These are phyloP conservation scores for Myocastor coypus DNA, from an alignment of 2,113 vertebrate species.

Conservation along the genomic window DNA sequence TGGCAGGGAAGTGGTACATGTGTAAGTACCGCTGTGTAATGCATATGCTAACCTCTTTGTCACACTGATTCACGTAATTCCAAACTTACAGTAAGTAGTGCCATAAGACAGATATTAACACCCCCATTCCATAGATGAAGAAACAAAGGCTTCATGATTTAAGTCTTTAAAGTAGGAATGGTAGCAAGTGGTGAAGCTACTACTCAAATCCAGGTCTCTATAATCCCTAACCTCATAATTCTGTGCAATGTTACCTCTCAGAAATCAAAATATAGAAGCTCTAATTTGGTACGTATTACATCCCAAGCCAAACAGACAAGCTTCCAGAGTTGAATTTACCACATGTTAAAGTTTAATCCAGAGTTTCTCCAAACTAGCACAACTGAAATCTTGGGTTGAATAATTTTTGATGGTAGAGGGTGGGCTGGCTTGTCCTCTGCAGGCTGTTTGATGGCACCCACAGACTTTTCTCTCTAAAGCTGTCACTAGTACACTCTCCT, in stretches of 20 bases:
- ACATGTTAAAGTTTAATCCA: background rate
- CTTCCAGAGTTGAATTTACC: background rate
- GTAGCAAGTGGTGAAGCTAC: background rate
- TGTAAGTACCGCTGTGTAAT: background rate
- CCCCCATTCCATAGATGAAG: background rate
- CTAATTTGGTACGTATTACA: background rate
- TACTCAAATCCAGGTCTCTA: background rate
- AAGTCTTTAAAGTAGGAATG: background rate
- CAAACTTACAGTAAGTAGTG: background rate
- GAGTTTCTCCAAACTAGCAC: background rate
- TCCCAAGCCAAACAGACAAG: background rate
- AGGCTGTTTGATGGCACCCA: background rate
- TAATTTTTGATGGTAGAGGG: background rate
- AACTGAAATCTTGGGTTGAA: background rate
- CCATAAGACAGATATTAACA: background rate
- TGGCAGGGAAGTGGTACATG: background rate
- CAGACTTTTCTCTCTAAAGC: background rate
- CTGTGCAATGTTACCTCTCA: background rate
- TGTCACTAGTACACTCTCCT: background rate
- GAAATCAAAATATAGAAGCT: slow-evolving; percentile 3
- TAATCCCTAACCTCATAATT: background rate
- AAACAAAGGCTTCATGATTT: background rate
- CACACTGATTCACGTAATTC: background rate
- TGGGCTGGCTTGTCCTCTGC: background rate
- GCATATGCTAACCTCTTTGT: background rate